Conservation (phyloP, 2,888 invertebrate genomes). For the Lycophotia porphyrea region DNA sequence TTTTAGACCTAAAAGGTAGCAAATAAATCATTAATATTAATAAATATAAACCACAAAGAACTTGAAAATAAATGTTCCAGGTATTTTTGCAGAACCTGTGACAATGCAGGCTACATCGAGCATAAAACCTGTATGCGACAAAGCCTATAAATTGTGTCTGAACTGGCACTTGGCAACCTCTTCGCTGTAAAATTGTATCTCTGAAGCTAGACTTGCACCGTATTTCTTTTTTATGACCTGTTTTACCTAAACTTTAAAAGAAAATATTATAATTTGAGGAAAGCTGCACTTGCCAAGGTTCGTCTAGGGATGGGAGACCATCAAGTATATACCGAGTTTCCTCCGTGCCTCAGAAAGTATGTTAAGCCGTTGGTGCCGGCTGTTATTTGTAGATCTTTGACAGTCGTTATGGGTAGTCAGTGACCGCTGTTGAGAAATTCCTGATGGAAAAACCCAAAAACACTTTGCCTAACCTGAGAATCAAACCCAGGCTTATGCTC, state of each 20-base stretch:
- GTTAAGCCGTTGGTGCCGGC: too few relatives aligned
- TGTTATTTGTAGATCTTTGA: background rate
- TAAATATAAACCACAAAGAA: background rate
- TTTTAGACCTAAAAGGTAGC: too few relatives aligned
- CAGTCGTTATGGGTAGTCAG: background rate
- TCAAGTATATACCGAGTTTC: too few relatives aligned
- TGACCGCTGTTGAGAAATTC: background rate
- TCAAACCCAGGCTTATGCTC: background rate
- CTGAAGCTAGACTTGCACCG: background rate
- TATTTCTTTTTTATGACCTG: background rate
- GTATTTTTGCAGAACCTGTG: background rate
- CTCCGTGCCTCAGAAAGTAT: too few relatives aligned
- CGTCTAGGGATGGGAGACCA: too few relatives aligned
- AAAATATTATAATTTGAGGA: too few relatives aligned
- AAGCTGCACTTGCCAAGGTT: too few relatives aligned
- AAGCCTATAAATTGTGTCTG: constrained; percentile 17
- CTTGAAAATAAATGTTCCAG: background rate
- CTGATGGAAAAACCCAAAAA: background rate
- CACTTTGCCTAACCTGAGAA: background rate
- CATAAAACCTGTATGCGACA: background rate
- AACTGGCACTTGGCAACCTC: constrained; percentile 21
- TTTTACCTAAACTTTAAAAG: background rate
- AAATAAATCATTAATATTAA: too few relatives aligned
- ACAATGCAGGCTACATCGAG: constrained; percentile 4
- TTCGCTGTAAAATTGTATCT: constrained; percentile 2